Evolutionary conservation across 2,888 invertebrate genomes (phyloP), one percentile per base, ranked within the genome.

Genomic region (Leptogaster cylindrica): DNA sequence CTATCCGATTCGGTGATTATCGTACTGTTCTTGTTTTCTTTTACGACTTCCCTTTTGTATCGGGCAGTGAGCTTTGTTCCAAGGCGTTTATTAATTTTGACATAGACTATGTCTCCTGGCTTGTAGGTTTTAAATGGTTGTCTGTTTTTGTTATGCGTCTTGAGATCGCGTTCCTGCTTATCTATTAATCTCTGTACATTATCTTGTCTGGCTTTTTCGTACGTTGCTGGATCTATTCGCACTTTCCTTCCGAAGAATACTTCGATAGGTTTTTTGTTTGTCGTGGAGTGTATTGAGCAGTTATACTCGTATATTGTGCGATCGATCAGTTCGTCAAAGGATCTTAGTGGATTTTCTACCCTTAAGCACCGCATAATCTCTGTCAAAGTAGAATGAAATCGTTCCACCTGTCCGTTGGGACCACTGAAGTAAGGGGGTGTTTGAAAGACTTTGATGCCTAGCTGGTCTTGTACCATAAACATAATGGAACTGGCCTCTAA

Each of bases 311-410:
- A 10, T 2, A 31, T 18, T 4, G 71, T 58, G 18, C 66, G 31
- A 16, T 70, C 67, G 7, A 70, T 23, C 1, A 71, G 52, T 25
- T 44, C 44, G 20, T 44, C 44, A n/a, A 44, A 44, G 6, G 44
- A 44, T 44, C 44, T 44, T 7, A 44, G 44, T 2, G 8, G 5
- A 0, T 14, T 44, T 44, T 46, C 46, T 3, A 23, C 1, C 16
- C 23, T 46, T 5, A 46, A 12, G 46, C 20, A 46, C 23, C 46
- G 7, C 66, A 71, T 67, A 16, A 72, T 71, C 48, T 72, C 69
- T 2, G 65, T 36, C 5, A 71, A 33, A 5, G 72, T 71, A 6
- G 69, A 71, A 44, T 71, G 69, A 33, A 72, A 70, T 16, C 69
- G 36, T 46, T 70, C 71, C 3, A 71, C 61, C 50, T 69, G 65